These are phyloP conservation scores for Octopus sinensis DNA, from an alignment of 1,140 invertebrate species.

Conservation along the genomic window DNA sequence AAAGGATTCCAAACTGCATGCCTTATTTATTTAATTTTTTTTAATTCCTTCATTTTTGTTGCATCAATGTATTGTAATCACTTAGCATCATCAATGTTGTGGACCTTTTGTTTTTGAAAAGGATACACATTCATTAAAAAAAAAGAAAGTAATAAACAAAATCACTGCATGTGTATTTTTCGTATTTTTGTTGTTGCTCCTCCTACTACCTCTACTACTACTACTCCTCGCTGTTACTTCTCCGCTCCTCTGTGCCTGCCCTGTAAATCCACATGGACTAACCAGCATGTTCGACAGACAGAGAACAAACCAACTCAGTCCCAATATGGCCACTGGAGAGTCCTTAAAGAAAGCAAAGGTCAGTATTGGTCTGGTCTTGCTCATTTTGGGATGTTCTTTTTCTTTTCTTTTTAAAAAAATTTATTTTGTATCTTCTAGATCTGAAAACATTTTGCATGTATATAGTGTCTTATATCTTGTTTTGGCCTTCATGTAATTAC, in stretches of 20 bases:
- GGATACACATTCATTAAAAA: no score
- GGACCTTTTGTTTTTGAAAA: no score
- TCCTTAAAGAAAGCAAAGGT: not conserved
- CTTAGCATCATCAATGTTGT: no score
- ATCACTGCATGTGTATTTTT: slow-evolving; percentile 11
- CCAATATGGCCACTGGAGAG: not conserved
- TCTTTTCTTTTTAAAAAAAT: no score
- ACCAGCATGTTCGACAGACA: slow-evolving; percentile 14
- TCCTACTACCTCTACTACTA: not conserved
- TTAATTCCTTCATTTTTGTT: no score
- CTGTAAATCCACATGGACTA: slow-evolving; percentile 6
- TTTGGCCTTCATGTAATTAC: no score
- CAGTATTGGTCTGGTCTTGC: not conserved
- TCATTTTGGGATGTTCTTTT: no score
- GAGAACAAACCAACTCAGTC: not conserved
- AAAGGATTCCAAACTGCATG: not conserved
- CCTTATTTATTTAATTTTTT: not conserved
- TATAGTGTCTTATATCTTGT: no score
- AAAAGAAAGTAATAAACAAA: not conserved
- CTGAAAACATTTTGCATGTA: no score
- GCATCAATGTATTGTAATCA: no score
- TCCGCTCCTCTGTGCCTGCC: not conserved
- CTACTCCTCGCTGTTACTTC: slow-evolving; percentile 11
- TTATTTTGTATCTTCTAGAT: no score
- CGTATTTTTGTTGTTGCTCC: not conserved